Conservation (phyloP, 2,888 invertebrate species). For the Microplitis deprimator region DNA sequence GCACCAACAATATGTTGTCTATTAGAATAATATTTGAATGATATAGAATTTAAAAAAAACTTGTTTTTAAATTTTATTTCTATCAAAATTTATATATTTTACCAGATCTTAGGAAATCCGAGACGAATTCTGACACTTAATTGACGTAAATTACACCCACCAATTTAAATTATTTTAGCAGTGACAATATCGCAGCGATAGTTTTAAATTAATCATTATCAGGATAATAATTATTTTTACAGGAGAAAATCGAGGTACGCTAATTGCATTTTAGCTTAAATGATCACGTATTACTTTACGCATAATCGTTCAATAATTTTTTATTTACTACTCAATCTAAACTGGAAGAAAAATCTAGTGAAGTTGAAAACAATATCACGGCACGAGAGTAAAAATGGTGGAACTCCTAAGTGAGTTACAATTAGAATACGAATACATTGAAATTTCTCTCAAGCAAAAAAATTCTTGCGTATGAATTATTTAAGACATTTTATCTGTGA, state of each 20-base stretch:
- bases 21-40: neutral
- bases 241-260: neutral
- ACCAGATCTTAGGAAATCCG: neutral
- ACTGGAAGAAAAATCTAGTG: neutral
- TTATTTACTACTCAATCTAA: neutral
- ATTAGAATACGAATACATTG: no score
- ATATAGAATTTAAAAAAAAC: neutral
- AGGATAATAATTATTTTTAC: neutral
- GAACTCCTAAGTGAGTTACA: neutral
- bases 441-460: no score
- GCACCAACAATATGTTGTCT: neutral
- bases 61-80: neutral
- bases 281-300: neutral
- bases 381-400: neutral
- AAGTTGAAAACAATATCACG: neutral
- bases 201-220: neutral
- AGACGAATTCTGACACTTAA: neutral
- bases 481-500: no score
- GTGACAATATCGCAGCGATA: neutral
- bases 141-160: neutral
- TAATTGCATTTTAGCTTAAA: neutral
- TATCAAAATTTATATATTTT: neutral
- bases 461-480: no score
- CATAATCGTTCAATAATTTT: neutral
- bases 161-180: neutral